Conservation (phyloP, 23 tunicate species). For the Diplosoma virens region DNA sequence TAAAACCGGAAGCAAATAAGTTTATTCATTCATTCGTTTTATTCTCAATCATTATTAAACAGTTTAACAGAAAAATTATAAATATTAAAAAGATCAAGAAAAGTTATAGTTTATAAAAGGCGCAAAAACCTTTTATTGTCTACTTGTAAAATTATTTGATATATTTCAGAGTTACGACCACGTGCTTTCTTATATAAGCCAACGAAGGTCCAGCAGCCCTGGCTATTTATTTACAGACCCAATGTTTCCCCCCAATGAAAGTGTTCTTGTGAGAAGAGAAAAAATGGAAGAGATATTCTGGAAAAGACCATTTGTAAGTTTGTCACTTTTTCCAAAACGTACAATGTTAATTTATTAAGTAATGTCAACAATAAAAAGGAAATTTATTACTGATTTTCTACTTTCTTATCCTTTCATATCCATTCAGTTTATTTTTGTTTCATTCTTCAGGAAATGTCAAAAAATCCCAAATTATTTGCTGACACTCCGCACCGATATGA, state of each 20-base stretch:
- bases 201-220: neutral
- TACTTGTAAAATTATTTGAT: no score
- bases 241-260: neutral
- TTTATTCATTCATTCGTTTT: no score
- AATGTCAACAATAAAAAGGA: neutral
- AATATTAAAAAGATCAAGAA: neutral
- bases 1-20: no score
- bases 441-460: neutral
- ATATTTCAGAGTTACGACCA: constrained; percentile 8
- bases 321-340: neutral
- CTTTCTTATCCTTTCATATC: neutral
- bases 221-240: constrained; percentile 11
- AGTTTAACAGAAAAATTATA: no score
- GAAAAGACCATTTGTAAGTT: constrained; percentile 17
- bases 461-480: neutral
- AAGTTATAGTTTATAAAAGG: neutral
- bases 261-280: neutral
- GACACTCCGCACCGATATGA: neutral
- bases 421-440: neutral
- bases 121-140: neutral
- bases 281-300: neutral
- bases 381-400: neutral
- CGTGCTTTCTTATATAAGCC: neutral
- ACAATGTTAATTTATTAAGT: neutral
- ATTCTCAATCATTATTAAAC: no score